Evolutionary conservation across 2,113 vertebrate species (phyloP).

Genomic region (Cololabis saira): DNA sequence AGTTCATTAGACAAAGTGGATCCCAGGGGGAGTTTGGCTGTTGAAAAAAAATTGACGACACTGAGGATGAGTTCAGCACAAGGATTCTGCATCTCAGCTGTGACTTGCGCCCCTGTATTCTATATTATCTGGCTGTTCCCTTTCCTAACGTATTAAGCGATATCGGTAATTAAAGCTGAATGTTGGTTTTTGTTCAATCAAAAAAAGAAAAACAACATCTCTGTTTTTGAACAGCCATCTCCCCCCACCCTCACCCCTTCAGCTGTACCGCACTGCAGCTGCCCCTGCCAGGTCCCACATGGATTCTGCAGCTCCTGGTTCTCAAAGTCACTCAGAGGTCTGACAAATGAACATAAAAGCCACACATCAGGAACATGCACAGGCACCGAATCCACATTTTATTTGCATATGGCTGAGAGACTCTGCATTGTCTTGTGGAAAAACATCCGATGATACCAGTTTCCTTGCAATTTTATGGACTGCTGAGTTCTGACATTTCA

Average conservation of each 20-base stretch:
- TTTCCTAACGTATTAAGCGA: background rate
- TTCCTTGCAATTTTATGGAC: too few relatives aligned
- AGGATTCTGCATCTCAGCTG: background rate
- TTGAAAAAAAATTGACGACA: constrained; percentile 24
- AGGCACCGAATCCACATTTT: too few relatives aligned
- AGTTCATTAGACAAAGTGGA: constrained; percentile 33
- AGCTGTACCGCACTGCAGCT: constrained; percentile 49
- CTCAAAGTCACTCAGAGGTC: constrained; percentile 26
- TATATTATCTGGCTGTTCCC: background rate
- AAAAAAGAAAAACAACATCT: too few relatives aligned
- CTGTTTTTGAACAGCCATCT: background rate
- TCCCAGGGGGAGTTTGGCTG: constrained; percentile 10
- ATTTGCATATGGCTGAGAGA: too few relatives aligned
- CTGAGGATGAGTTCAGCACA: background rate
- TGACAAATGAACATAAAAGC: constrained; percentile 4
- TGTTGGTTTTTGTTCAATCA: too few relatives aligned
- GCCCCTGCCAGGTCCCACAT: constrained; percentile 15
- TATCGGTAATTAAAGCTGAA: too few relatives aligned
- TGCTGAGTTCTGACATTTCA: too few relatives aligned
- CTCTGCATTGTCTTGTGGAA: too few relatives aligned
- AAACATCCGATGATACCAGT: too few relatives aligned
- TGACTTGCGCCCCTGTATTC: background rate
- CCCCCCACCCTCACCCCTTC: constrained; percentile 14
- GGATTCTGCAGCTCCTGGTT: constrained; percentile 26
- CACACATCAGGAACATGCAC: background rate